Evolutionary conservation across 2,888 invertebrate genomes (phyloP).

Genomic region (Pogonocherus hispidulus): DNA sequence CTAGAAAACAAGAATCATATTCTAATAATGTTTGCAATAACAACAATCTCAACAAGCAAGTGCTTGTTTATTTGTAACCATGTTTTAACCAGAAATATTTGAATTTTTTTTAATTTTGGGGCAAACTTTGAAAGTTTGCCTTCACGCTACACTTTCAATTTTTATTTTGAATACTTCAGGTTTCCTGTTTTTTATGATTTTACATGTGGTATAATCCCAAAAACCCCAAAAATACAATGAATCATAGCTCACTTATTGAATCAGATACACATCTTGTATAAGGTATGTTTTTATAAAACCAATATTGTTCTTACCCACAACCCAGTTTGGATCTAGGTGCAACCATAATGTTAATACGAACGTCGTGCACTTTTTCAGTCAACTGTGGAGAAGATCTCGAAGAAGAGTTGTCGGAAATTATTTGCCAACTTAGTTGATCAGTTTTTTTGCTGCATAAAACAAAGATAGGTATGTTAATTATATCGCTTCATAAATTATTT

Average conservation of each 20-base stretch:
- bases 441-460: constrained; percentile 74
- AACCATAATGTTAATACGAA: constrained; percentile 83
- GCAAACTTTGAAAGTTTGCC: no score
- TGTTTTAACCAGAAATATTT: no score
- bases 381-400: constrained; percentile 73
- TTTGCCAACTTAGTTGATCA: constrained; percentile 88
- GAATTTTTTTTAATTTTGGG: no score
- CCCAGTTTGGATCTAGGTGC: constrained; percentile 88
- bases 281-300: not conserved
- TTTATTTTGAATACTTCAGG: no score
- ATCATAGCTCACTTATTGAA: not conserved
- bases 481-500: not conserved
- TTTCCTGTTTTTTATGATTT: no score
- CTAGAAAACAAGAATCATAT: constrained; percentile 67
- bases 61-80: no score
- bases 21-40: no score
- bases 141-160: no score
- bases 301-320: constrained; percentile 76
- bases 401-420: constrained; percentile 74
- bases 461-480: not conserved
- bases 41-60: no score
- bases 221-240: not conserved
- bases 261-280: not conserved
- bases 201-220: no score
- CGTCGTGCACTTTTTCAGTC: constrained; percentile 74